phyloP scores from a whole-genome alignment of 2,113 vertebrate genomes.

The Mustela lutreola region DNA sequence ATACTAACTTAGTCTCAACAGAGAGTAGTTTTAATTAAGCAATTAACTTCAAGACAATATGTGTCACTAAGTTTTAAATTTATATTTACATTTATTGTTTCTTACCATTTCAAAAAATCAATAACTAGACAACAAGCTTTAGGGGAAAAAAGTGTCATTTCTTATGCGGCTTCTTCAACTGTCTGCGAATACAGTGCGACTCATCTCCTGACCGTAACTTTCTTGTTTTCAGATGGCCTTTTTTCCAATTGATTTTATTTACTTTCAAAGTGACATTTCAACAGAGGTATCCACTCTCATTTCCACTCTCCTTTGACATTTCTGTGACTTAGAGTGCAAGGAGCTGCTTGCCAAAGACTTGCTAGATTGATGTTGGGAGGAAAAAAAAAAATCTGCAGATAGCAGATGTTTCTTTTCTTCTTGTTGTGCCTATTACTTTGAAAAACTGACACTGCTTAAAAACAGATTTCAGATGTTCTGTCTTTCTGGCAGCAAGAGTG shows the following conservation, averaged over 20 bases:
- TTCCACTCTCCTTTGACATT: slow-evolving; percentile 86
- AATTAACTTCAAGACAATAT: neutral
- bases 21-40: neutral
- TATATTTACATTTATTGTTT: neutral
- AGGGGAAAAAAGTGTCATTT: neutral
- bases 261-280: slow-evolving; percentile 85
- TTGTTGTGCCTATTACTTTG: slow-evolving; percentile 84
- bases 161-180: neutral
- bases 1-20: neutral
- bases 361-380: slow-evolving; percentile 82
- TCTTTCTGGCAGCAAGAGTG: slow-evolving; percentile 80
- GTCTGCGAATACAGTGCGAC: neutral
- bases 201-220: slow-evolving; percentile 56
- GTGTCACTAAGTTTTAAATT: neutral
- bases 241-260: slow-evolving; percentile 83
- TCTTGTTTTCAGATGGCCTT: slow-evolving; percentile 60
- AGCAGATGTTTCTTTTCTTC: slow-evolving; percentile 86
- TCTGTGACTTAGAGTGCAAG: slow-evolving; percentile 85
- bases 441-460: slow-evolving; percentile 84
- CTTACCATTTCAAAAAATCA: neutral
- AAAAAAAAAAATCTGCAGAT: slow-evolving; percentile 75
- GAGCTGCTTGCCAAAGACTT: slow-evolving; percentile 85
- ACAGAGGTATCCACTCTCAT: slow-evolving; percentile 77
- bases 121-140: neutral
- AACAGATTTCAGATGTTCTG: slow-evolving; percentile 82